phyloP scores from a whole-genome alignment of 2,797 vertebrate species.

The Hyperoplus immaculatus region DNA sequence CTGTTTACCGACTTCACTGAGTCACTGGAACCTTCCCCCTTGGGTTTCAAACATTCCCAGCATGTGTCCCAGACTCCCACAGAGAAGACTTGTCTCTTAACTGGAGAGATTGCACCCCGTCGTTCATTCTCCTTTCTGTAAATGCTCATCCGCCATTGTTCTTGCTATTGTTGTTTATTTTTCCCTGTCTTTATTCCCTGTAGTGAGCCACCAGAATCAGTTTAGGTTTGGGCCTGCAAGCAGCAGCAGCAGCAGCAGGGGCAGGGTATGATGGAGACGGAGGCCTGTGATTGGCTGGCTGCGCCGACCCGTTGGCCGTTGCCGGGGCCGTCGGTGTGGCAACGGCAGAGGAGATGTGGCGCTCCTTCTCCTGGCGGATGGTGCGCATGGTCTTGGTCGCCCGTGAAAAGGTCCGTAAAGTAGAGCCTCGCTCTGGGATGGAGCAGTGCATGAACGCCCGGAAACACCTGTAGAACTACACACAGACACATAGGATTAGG shows the following conservation, averaged over 20 bases:
- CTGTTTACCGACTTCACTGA: constrained; percentile 24
- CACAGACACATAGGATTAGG: constrained; percentile 34
- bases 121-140: background rate
- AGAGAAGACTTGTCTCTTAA: constrained; percentile 49
- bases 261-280: background rate
- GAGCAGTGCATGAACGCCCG: constrained; percentile 80
- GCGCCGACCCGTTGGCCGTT: constrained; percentile 32
- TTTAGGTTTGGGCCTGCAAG: constrained; percentile 54
- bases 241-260: constrained; percentile 10
- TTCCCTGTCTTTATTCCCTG: constrained; percentile 54
- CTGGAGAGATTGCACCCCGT: constrained; percentile 25
- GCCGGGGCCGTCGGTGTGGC: constrained; percentile 46
- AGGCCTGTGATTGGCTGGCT: background rate
- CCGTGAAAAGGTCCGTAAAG: constrained; percentile 79
- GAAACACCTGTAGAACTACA: constrained; percentile 88
- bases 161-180: background rate
- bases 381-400: constrained; percentile 73
- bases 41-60: constrained; percentile 5
- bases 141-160: constrained; percentile 12
- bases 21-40: background rate
- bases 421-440: constrained; percentile 67
- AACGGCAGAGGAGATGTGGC: constrained; percentile 33
- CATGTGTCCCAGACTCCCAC: constrained; percentile 32
- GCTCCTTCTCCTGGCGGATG: constrained; percentile 56
- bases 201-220: constrained; percentile 82